Base-by-base conservation (phyloP, 2,888 invertebrate genomes). In the Drosophila meridionalis region DNA sequence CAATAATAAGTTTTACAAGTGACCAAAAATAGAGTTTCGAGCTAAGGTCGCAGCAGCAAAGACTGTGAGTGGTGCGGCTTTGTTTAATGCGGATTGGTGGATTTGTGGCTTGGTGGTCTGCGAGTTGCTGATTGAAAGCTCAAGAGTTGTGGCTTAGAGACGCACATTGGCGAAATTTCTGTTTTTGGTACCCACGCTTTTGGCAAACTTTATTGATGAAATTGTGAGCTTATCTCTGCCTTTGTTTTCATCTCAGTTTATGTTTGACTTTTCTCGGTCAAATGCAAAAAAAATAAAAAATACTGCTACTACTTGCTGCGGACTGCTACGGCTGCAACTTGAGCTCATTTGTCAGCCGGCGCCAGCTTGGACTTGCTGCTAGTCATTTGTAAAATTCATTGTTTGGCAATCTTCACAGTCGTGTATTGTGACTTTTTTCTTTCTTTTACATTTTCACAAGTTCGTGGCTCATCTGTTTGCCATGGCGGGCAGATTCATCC, bases 341-440 rank as follows among this genome's bases (percentile, higher is more conserved):
- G 74, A 72, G 76, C 87, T 85, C 82, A 85, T 85, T 85, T 85
- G 85, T 85, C 89, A 87, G 84, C 73, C 74, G 70, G 75, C 65
- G 76, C 71, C 80, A 81, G 70, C 47, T 73, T 64, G 72, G 69
- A 80, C 67, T 72, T 67, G 84, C 82, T 78, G 85, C 71, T 74
- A 88, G 88, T 85, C 86, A 87, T 86, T 89, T 86, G 90, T 88
- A 76, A 78, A 76, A 77, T 83, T 73, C 90, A 86, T 86, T 86
- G 86, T 85, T 78, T 64, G 58, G 62, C 61, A 69, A 70, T 76
- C 68, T 81, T 55, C 50, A 58, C 47, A 30, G 84, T 69, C 75
- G 81, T 86, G 74, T 83, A 69, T 66, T 69, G 74, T 66, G 61
- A 59, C 66, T 67, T 67, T 32, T 32, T 42, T 59, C 65, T 42